Conservation (phyloP, 1,140 invertebrate species). For the Pseudachorutes palmiensis region DNA sequence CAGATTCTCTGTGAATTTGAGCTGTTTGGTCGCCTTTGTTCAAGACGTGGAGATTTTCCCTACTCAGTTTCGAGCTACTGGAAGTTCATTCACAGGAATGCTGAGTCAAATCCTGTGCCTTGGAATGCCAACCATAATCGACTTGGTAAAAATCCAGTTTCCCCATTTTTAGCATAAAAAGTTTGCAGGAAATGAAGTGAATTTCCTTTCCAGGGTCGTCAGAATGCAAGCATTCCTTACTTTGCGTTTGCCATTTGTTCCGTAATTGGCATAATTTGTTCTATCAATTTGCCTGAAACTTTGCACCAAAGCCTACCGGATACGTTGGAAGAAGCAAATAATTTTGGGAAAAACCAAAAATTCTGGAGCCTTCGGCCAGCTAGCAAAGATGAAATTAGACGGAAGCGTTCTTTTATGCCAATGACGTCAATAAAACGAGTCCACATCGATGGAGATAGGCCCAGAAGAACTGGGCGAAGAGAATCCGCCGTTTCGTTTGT, state of each 20-base stretch:
- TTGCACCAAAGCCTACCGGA: slow-evolving; percentile 37
- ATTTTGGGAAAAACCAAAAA: slow-evolving; percentile 42
- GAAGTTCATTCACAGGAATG: slow-evolving; percentile 54
- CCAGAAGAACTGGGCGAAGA: background rate
- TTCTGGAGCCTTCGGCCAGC: slow-evolving; percentile 39
- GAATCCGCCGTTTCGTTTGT: background rate
- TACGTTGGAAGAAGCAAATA: slow-evolving; percentile 42
- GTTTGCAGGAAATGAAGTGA: background rate
- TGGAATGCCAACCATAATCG: slow-evolving; percentile 47
- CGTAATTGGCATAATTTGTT: slow-evolving; percentile 38
- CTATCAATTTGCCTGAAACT: slow-evolving; percentile 44
- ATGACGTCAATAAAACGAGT: background rate
- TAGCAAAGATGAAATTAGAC: slow-evolving; percentile 6
- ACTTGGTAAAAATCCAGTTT: slow-evolving; percentile 43
- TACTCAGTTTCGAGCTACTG: slow-evolving; percentile 57
- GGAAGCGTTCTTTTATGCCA: background rate
- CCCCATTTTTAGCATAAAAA: background rate
- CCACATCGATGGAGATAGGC: background rate
- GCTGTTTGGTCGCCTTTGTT: slow-evolving; percentile 43
- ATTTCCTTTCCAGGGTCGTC: slow-evolving; percentile 18
- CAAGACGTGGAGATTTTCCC: slow-evolving; percentile 60
- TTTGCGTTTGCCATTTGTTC: slow-evolving; percentile 39
- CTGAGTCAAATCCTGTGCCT: slow-evolving; percentile 49
- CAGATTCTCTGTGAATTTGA: slow-evolving; percentile 44
- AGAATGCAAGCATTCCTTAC: slow-evolving; percentile 39